Evolutionary conservation across 2,113 vertebrate genomes (phyloP).

Genomic region (Noctilio leporinus): DNA sequence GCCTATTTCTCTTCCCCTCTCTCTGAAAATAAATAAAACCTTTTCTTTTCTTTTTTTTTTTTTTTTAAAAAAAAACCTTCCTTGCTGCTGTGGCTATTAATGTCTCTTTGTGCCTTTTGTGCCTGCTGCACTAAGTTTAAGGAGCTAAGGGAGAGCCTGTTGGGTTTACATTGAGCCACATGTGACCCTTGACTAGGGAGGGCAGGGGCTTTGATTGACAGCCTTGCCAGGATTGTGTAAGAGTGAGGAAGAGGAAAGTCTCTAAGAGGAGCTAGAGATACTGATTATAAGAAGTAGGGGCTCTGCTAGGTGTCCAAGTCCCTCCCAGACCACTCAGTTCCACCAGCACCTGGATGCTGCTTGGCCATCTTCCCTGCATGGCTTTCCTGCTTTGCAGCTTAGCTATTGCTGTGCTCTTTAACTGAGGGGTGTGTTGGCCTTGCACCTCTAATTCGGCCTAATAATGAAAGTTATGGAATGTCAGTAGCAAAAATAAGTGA

Average conservation of each 20-base stretch:
- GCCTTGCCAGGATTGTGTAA: not conserved
- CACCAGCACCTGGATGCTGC: not conserved
- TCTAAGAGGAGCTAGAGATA: not conserved
- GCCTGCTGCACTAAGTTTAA: not conserved
- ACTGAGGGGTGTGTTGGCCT: not conserved
- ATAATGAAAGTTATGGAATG: not conserved
- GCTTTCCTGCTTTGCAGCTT: not conserved
- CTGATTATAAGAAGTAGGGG: not conserved
- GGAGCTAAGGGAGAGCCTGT: not conserved
- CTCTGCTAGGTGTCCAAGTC: not conserved
- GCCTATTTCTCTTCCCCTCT: no score
- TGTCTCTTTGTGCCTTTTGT: not conserved
- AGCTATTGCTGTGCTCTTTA: not conserved
- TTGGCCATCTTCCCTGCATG: not conserved
- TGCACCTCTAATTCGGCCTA: not conserved
- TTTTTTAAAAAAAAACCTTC: no score
- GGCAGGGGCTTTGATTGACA: not conserved
- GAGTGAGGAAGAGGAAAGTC: not conserved
- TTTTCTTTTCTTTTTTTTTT: no score
- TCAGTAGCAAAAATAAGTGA: not conserved
- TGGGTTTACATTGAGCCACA: not conserved
- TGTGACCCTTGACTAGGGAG: not conserved
- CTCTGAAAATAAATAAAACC: no score
- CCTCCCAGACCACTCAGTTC: not conserved
- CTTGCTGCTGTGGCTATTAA: not conserved